Evolutionary conservation across 2,113 vertebrate genomes (phyloP).

Genomic region (Lagenorhynchus albirostris): DNA sequence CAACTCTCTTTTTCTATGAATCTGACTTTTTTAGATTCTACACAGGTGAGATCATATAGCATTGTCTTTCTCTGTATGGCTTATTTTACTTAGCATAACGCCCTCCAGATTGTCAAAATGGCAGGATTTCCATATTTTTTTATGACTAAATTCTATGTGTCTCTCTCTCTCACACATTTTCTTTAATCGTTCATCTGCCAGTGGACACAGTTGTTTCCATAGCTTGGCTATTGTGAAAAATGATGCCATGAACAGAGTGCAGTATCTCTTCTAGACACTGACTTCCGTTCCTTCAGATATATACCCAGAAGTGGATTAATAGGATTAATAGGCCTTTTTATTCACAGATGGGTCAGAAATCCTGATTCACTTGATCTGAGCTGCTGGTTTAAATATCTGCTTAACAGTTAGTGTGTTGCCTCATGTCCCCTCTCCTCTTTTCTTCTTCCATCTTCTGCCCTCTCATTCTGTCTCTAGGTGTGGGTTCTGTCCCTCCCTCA

Average conservation of each 20-base stretch:
- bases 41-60: not conserved
- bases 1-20: not conserved
- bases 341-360: not conserved
- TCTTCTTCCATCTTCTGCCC: not conserved
- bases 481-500: not conserved
- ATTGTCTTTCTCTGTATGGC: not conserved
- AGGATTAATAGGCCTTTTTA: not conserved
- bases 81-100: not conserved
- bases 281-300: not conserved
- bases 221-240: not conserved
- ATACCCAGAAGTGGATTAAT: not conserved
- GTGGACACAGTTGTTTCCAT: not conserved
- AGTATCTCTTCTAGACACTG: not conserved
- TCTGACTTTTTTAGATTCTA: not conserved
- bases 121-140: not conserved
- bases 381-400: not conserved
- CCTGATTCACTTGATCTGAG: not conserved
- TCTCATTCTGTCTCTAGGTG: not conserved
- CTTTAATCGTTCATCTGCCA: not conserved
- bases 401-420: not conserved
- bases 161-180: not conserved
- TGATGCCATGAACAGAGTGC: not conserved
- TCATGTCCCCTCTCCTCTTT: not conserved
- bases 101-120: not conserved
- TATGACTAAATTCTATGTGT: not conserved